Evolutionary conservation across 2,113 vertebrate genomes (phyloP).

Genomic region (Rhinogobius similis): DNA sequence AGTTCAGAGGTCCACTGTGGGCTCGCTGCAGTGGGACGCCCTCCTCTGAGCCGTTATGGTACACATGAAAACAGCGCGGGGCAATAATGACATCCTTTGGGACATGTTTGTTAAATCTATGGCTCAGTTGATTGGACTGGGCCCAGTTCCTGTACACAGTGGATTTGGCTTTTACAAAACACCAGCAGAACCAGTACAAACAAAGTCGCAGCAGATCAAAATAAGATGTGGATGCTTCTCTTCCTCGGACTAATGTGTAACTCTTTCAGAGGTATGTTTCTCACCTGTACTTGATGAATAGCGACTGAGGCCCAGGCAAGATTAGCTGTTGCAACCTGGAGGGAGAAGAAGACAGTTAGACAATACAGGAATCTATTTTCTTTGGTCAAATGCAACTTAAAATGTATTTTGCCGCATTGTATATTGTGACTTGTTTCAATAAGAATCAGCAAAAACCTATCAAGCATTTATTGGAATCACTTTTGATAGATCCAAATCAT

Average conservation of each 20-base stretch:
- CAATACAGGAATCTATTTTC: not conserved
- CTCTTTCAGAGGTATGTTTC: conserved; percentile 15
- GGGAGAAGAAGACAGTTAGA: conserved; percentile 23
- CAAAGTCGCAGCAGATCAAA: conserved; percentile 51
- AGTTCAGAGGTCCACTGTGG: conserved; percentile 54
- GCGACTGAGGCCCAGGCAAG: conserved; percentile 97
- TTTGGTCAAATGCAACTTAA: not conserved
- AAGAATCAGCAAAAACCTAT: too few species aligned
- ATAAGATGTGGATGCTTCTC: conserved; percentile 29
- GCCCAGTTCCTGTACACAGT: conserved; percentile 68
- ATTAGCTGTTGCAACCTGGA: conserved; percentile 95
- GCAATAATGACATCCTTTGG: conserved; percentile 72
- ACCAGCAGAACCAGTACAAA: conserved; percentile 68
- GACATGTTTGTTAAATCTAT: conserved; percentile 66
- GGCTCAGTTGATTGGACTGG: conserved; percentile 69
- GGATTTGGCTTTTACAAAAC: conserved; percentile 67
- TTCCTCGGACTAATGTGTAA: conserved; percentile 14
- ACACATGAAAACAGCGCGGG: conserved; percentile 64
- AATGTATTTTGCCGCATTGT: not conserved
- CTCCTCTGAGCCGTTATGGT: conserved; percentile 61
- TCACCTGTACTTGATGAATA: conserved; percentile 98
- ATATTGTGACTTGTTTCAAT: not conserved
- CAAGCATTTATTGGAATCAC: too few species aligned
- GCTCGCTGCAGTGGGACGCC: conserved; percentile 58
- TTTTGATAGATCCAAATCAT: too few species aligned